These are phyloP conservation scores for Diadumene lineata DNA, from an alignment of 92 coral and sea anemone species.

Conservation along the genomic window DNA sequence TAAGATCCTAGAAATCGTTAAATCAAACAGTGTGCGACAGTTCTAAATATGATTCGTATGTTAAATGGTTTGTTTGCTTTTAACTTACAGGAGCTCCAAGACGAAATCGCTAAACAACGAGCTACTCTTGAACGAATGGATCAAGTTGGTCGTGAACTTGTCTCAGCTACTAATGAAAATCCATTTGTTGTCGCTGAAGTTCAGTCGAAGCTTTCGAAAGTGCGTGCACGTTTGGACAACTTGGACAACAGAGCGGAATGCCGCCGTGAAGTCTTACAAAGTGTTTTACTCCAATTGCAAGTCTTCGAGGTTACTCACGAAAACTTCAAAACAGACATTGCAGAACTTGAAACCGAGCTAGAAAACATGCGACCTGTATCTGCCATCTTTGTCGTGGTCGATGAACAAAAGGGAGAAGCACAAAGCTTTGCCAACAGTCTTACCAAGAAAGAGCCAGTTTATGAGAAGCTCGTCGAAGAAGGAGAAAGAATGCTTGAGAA, in stretches of 20 bases:
- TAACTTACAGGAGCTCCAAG: slow-evolving; percentile 78
- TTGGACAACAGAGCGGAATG: slow-evolving; percentile 73
- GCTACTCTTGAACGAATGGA: slow-evolving; percentile 66
- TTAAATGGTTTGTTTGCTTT: too few relatives aligned
- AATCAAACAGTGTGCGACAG: not conserved
- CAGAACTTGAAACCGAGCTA: slow-evolving; percentile 65
- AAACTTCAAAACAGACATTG: slow-evolving; percentile 49
- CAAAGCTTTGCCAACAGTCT: slow-evolving; percentile 57
- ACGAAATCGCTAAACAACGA: slow-evolving; percentile 68
- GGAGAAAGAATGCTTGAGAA: slow-evolving; percentile 73
- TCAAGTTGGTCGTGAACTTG: slow-evolving; percentile 68
- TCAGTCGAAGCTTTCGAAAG: slow-evolving; percentile 76
- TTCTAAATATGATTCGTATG: not conserved
- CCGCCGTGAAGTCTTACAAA: slow-evolving; percentile 74
- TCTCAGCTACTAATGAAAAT: slow-evolving; percentile 63
- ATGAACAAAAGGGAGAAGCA: slow-evolving; percentile 71
- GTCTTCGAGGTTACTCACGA: slow-evolving; percentile 62
- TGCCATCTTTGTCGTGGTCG: slow-evolving; percentile 63
- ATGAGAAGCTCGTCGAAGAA: slow-evolving; percentile 85
- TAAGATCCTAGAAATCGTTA: slow-evolving; percentile 9
- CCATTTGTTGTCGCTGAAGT: slow-evolving; percentile 87
- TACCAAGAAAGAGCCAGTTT: slow-evolving; percentile 81
- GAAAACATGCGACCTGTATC: slow-evolving; percentile 71
- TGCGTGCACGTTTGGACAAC: slow-evolving; percentile 72
- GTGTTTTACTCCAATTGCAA: slow-evolving; percentile 71